phyloP scores from a whole-genome alignment of 2,113 vertebrate genomes.

The Entelurus aequoreus region DNA sequence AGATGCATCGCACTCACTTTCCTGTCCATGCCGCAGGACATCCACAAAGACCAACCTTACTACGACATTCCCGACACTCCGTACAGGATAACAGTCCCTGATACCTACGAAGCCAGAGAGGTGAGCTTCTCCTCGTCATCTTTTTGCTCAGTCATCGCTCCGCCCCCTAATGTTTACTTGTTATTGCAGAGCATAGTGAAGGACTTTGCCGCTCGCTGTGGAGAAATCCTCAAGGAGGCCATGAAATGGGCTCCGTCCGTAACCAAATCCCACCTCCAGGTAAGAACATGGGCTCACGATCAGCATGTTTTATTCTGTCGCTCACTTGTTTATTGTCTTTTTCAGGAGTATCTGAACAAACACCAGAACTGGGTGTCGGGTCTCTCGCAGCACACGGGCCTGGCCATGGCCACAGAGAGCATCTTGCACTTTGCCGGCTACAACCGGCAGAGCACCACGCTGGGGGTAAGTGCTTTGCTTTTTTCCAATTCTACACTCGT shows the following conservation, averaged over 20 bases:
- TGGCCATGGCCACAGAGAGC: slow-evolving; percentile 97
- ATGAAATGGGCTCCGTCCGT: slow-evolving; percentile 99
- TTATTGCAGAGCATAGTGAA: slow-evolving; percentile 88
- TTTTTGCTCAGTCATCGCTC: not conserved
- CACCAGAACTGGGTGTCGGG: slow-evolving; percentile 97
- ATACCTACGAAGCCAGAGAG: slow-evolving; percentile 94
- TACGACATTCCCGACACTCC: slow-evolving; percentile 97
- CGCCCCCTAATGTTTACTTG: not conserved
- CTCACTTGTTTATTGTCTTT: not conserved
- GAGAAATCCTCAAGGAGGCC: slow-evolving; percentile 95
- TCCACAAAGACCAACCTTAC: slow-evolving; percentile 96
- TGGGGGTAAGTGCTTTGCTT: slow-evolving; percentile 72
- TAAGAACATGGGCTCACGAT: slow-evolving; percentile 41
- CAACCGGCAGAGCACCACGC: slow-evolving; percentile 90
- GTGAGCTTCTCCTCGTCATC: slow-evolving; percentile 51
- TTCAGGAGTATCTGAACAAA: slow-evolving; percentile 94
- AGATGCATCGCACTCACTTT: not conserved
- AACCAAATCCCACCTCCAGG: slow-evolving; percentile 97
- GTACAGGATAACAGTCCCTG: slow-evolving; percentile 92
- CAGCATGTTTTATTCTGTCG: not conserved
- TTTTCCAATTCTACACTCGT: not conserved
- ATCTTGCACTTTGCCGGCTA: slow-evolving; percentile 94
- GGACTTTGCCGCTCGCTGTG: slow-evolving; percentile 95
- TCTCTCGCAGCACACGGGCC: slow-evolving; percentile 96
- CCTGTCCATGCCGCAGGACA: slow-evolving; percentile 75